Evolutionary conservation across 2,797 vertebrate genomes (phyloP), one percentile per base, ranked within the genome.

Genomic region (Coregonus sp.): DNA sequence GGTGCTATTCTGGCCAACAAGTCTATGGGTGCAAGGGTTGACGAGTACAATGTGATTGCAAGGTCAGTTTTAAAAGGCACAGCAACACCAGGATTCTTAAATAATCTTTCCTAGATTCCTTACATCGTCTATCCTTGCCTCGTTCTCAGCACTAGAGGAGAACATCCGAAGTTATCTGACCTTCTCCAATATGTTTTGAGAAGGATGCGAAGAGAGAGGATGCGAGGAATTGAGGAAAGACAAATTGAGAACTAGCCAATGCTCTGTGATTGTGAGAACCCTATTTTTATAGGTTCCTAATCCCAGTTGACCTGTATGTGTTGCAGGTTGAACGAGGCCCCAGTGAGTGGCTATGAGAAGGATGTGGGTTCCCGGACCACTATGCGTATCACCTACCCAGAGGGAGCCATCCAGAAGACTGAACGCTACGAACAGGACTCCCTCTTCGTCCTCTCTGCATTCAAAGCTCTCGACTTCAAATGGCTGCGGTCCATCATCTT

Each of bases 311-410:
- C 65, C 18, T 31, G 59, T 25, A 20, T 85, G 82, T 88, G 82
- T 82, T 88, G 25, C 89, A 98, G 97, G 90, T 90, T 98, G 82
- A 98, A 98, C 80, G 94, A 95, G 0, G 97, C 96, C 31, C 97
- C 96, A 0, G 95, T 98, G 77, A 96, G 92, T 78, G 96, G 97
- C 77, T 97, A 94, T 80, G 96, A 97, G 87, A 97, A 95, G 81
- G 96, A 98, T 0, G 96, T 98, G 51, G 97, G 97, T 80, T 93
- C 94, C 82, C 97, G 97, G 90, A 98, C 97, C 75, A 97, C 96
- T 0, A 91, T 98, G 77, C 94, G 97, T 84, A 97, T 98, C 90
- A 97, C 97, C 2, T 98, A 98, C 84, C 97, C 97, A 0, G 97
- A 98, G 91, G 96, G 97, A 4, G 96, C 97, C 89, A 96, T 98